phyloP scores from a whole-genome alignment of 2,797 vertebrate species.

The Argyrosomus regius region DNA sequence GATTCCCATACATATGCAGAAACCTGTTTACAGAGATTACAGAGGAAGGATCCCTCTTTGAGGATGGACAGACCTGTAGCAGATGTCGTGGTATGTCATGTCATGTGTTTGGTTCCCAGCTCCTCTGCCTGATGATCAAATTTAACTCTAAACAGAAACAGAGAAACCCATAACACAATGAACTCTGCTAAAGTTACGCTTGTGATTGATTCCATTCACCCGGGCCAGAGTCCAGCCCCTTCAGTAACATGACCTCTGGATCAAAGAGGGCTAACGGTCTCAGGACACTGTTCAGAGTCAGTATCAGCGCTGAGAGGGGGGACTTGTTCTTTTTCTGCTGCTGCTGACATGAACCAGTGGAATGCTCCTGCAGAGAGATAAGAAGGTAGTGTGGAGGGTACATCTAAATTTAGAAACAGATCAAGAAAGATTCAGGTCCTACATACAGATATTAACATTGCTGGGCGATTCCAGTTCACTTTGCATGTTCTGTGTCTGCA shows the following conservation, averaged over 20 bases:
- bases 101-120: conserved; percentile 1
- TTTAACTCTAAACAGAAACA: conserved; percentile 11
- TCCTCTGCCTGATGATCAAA: conserved; percentile 8
- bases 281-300: conserved; percentile 14
- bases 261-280: conserved; percentile 18
- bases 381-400: neutral
- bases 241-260: conserved; percentile 40
- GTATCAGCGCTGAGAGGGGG: neutral
- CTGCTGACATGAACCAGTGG: conserved; percentile 36
- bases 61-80: neutral
- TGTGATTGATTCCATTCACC: conserved; percentile 23
- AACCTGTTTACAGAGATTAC: neutral
- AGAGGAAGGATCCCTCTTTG: neutral
- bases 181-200: conserved; percentile 12
- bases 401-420: conserved; percentile 20
- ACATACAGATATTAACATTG: neutral
- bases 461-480: neutral
- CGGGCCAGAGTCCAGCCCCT: neutral
- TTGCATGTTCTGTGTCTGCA: no score
- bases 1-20: no score
- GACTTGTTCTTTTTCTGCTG: conserved; percentile 10
- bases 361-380: conserved; percentile 22
- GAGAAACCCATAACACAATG: neutral
- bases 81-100: neutral
- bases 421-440: neutral